Conservation (phyloP, 2,888 invertebrate genomes). For the Sinodicranocentrus sp. region DNA sequence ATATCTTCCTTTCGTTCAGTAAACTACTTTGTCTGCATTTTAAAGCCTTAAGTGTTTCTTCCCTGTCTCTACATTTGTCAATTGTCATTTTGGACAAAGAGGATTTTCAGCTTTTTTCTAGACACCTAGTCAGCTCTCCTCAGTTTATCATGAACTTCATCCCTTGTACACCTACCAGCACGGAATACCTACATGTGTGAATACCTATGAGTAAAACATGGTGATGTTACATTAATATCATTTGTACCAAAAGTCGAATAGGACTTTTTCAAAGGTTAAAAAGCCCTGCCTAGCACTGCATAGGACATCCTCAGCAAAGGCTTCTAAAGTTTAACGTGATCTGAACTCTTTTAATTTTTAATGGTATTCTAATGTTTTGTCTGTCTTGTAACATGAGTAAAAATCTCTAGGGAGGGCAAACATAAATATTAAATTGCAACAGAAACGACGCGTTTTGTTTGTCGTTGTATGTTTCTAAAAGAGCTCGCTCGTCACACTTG, state of each 20-base stretch:
- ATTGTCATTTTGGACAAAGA: constrained; percentile 72
- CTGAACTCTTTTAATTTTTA: constrained; percentile 67
- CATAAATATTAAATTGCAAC: constrained; percentile 68
- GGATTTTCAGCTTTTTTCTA: constrained; percentile 70
- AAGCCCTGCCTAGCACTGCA: constrained; percentile 1
- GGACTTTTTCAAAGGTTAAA: not conserved
- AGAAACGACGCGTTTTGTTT: constrained; percentile 32
- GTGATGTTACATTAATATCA: no score
- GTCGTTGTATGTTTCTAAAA: not conserved
- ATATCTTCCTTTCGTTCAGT: constrained; percentile 17
- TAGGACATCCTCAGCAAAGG: not conserved
- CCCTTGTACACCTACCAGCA: not conserved
- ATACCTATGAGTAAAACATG: no score
- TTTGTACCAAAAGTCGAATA: not conserved
- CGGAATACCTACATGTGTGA: constrained; percentile 18
- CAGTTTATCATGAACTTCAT: constrained; percentile 42
- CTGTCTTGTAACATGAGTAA: constrained; percentile 55
- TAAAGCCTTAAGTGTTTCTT: constrained; percentile 69
- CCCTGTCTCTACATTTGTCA: constrained; percentile 73
- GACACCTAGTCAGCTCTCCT: constrained; percentile 57
- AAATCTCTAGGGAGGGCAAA: constrained; percentile 63
- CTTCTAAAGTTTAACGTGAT: constrained; percentile 34
- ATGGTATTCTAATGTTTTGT: constrained; percentile 67
- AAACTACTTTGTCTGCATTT: constrained; percentile 61
- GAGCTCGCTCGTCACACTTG: constrained; percentile 19